Evolutionary conservation across 2,113 vertebrate genomes (phyloP).

Genomic region (Otocyon megalotis): DNA sequence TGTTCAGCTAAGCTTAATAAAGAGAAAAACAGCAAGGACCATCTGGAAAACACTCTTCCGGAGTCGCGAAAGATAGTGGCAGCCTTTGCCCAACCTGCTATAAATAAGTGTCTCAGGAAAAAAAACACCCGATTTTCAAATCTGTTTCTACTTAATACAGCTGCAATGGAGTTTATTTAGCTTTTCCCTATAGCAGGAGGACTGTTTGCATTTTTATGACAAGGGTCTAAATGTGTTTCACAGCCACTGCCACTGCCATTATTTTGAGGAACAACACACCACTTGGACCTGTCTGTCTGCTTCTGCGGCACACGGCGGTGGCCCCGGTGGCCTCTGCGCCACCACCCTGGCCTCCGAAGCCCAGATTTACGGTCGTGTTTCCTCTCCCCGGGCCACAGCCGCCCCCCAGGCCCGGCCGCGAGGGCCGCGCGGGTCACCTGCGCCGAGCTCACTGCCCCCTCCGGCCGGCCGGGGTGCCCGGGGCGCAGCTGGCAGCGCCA

Average conservation of each 20-base stretch:
- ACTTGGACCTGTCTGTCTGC: slow-evolving; percentile 43
- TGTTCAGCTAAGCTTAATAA: slow-evolving; percentile 84
- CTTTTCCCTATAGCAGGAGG: slow-evolving; percentile 75
- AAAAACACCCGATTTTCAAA: slow-evolving; percentile 78
- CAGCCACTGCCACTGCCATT: slow-evolving; percentile 70
- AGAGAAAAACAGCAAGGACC: slow-evolving; percentile 87
- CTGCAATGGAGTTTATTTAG: slow-evolving; percentile 81
- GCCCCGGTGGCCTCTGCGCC: slow-evolving; percentile 66
- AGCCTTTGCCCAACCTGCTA: slow-evolving; percentile 87
- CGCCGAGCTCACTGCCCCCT: too few species aligned
- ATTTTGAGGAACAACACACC: slow-evolving; percentile 75
- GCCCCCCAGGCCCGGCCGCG: too few species aligned
- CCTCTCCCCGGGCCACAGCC: slow-evolving; percentile 63
- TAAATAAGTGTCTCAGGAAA: slow-evolving; percentile 88
- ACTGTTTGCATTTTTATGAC: slow-evolving; percentile 78
- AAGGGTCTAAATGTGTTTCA: slow-evolving; percentile 82
- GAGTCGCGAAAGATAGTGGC: slow-evolving; percentile 87
- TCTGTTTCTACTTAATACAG: slow-evolving; percentile 86
- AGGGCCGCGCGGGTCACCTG: too few species aligned
- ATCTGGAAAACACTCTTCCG: slow-evolving; percentile 89
- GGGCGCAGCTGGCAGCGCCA: too few species aligned
- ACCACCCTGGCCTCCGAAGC: slow-evolving; percentile 23
- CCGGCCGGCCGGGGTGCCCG: too few species aligned
- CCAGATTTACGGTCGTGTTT: slow-evolving; percentile 78
- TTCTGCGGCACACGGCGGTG: slow-evolving; percentile 71